Conservation (phyloP, 1,140 invertebrate genomes). For the Galleria mellonella region DNA sequence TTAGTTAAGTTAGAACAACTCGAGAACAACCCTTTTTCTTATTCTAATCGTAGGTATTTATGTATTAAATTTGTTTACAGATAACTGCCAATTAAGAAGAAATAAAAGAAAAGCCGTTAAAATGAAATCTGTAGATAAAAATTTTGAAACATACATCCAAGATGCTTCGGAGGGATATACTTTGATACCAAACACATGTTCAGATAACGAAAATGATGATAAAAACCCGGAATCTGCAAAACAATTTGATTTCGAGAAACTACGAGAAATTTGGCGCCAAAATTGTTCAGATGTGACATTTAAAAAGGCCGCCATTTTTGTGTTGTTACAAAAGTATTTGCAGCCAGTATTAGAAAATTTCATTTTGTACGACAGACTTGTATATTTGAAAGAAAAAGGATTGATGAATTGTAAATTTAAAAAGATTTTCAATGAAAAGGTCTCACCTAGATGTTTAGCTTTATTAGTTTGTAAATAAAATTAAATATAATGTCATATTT, state of each 20-base stretch:
- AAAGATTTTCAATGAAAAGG: conserved; percentile 74
- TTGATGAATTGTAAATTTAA: conserved; percentile 67
- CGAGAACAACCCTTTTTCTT: too few species aligned
- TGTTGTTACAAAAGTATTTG: conserved; percentile 50
- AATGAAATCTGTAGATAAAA: conserved; percentile 62
- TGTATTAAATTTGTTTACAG: conserved; percentile 40
- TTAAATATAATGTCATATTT: background rate
- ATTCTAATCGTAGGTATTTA: too few species aligned
- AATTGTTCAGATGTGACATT: conserved; percentile 50
- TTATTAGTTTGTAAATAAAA: conserved; percentile 63
- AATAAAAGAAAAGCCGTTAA: conserved; percentile 75
- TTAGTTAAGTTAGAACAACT: too few species aligned
- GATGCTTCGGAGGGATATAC: conserved; percentile 57
- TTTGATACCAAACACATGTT: conserved; percentile 13
- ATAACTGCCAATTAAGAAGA: conserved; percentile 72
- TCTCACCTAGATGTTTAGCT: conserved; percentile 77
- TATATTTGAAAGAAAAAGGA: conserved; percentile 77
- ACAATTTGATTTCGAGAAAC: conserved; percentile 27
- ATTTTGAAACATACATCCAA: conserved; percentile 73
- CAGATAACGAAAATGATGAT: too few species aligned
- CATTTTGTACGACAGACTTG: conserved; percentile 79
- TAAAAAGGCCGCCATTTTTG: conserved; percentile 57
- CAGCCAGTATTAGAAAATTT: conserved; percentile 80
- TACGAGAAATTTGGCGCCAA: conserved; percentile 46
- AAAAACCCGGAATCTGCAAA: background rate